Percentiles rank a stretch among this genome's conserved stretches.
Evolutionary conservation across 1,140 invertebrate genomes (phyloP).

Genomic region (Ceratoteleas bidentatus): DNA sequence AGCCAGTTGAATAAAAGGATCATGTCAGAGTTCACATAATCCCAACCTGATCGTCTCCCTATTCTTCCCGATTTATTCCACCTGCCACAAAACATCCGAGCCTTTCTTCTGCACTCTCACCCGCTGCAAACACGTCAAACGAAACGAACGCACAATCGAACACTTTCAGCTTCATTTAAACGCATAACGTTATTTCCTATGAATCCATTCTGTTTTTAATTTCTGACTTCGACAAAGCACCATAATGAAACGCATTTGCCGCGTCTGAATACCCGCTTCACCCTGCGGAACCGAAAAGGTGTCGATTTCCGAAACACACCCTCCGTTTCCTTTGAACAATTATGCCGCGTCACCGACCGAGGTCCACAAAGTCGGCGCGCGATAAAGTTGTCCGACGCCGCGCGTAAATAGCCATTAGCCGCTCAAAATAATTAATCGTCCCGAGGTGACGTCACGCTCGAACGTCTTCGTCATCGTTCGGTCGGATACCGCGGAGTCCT

Average conservation of each 20-base stretch:
- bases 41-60: too few relatives aligned
- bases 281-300: slow-evolving; percentile 35
- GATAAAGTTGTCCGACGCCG: slow-evolving; percentile 51
- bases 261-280: slow-evolving; percentile 27
- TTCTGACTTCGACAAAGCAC: slow-evolving; percentile 9
- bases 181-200: neutral
- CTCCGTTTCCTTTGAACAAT: slow-evolving; percentile 39
- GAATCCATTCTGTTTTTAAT: slow-evolving; percentile 39
- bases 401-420: slow-evolving; percentile 46
- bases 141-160: too few relatives aligned
- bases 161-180: too few relatives aligned
- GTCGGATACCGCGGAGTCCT: slow-evolving; percentile 39
- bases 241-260: slow-evolving; percentile 16
- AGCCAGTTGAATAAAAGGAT: too few relatives aligned
- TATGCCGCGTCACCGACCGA: slow-evolving; percentile 38
- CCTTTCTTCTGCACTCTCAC: too few relatives aligned
- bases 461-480: slow-evolving; percentile 61
- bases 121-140: too few relatives aligned
- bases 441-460: slow-evolving; percentile 48
- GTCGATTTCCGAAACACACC: slow-evolving; percentile 48
- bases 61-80: too few relatives aligned
- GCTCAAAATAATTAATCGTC: slow-evolving; percentile 65
- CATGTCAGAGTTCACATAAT: too few relatives aligned
- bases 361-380: slow-evolving; percentile 34
- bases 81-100: too few relatives aligned